These are phyloP conservation scores for Mythimna ferrago DNA, from an alignment of 2,888 invertebrate species.

Conservation along the genomic window DNA sequence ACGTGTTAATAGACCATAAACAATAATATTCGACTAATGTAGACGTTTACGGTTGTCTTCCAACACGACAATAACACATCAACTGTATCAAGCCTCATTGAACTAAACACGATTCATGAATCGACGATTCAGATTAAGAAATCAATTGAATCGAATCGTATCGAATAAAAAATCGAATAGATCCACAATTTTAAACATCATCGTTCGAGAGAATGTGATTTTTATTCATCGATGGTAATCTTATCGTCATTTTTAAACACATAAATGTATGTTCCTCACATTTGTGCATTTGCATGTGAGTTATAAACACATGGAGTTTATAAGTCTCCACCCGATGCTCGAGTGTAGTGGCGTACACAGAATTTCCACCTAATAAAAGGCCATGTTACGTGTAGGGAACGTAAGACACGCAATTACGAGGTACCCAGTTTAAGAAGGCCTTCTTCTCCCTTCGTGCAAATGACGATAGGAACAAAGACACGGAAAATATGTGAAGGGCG, in stretches of 20 bases:
- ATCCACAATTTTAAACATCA: conserved; percentile 67
- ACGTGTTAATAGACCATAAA: conserved; percentile 82
- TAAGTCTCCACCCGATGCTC: conserved; percentile 77
- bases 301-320: conserved; percentile 73
- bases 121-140: conserved; percentile 79
- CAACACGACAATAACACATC: conserved; percentile 86
- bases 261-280: conserved; percentile 62
- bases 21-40: conserved; percentile 84
- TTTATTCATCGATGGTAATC: conserved; percentile 78
- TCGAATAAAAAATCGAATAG: conserved; percentile 72
- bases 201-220: conserved; percentile 66
- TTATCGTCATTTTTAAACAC: conserved; percentile 69
- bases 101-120: conserved; percentile 83
- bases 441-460: conserved; percentile 73
- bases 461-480: conserved; percentile 72
- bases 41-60: conserved; percentile 85
- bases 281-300: conserved; percentile 62
- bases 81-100: conserved; percentile 87
- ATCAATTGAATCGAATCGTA: conserved; percentile 76
- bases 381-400: conserved; percentile 88
- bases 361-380: conserved; percentile 91
- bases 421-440: conserved; percentile 81
- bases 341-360: conserved; percentile 85
- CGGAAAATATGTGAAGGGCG: conserved; percentile 77
- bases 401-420: conserved; percentile 88